Base-by-base conservation (phyloP, 2,797 vertebrate species). In the Karalla daura region DNA sequence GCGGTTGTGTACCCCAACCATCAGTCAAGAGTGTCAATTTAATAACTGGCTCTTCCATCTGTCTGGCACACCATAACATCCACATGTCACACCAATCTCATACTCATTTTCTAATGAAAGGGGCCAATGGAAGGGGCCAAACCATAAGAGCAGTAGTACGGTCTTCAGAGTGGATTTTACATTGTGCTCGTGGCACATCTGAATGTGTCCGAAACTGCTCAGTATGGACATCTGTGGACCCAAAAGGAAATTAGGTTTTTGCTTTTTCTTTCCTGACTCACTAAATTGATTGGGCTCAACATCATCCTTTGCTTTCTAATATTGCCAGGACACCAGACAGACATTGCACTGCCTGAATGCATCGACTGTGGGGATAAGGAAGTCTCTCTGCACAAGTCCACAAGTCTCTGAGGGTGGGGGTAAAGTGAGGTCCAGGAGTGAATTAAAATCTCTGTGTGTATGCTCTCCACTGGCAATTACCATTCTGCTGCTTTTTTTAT, bases 251-350 rank as follows among this genome's bases (percentile, higher is more conserved):
- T n/a, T n/a, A n/a, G n/a, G n/a, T n/a, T n/a, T n/a, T n/a, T n/a
- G n/a, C n/a, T n/a, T n/a, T n/a, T n/a, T n/a, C n/a, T n/a, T n/a
- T 43, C 43, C 36, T 15, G n/a, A n/a, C n/a, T 18, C 18, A 24
- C n/a, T 25, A 59, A 76, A 74, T 68, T 81, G 75, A 76, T 78
- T 78, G 56, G 62, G 17, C 52, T 73, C 52, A 45, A 58, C n/a
- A 21, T 40, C 55, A 62, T 37, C 55, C 50, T 25, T 49, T 41
- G 17, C 43, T 76, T 63, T 65, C 68, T 69, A 67, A 74, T 46
- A 75, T 81, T 86, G 69, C 83, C 67, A 77, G 71, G 83, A 78
- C 80, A 84, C 68, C 17, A 78, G 60, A 46, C 46, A 62, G 52
- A 45, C 54, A 43, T 63, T 60, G 17, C 59, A 28, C 64, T 35